Evolutionary conservation across 2,888 invertebrate genomes (phyloP).

Genomic region (Heliconius sara): DNA sequence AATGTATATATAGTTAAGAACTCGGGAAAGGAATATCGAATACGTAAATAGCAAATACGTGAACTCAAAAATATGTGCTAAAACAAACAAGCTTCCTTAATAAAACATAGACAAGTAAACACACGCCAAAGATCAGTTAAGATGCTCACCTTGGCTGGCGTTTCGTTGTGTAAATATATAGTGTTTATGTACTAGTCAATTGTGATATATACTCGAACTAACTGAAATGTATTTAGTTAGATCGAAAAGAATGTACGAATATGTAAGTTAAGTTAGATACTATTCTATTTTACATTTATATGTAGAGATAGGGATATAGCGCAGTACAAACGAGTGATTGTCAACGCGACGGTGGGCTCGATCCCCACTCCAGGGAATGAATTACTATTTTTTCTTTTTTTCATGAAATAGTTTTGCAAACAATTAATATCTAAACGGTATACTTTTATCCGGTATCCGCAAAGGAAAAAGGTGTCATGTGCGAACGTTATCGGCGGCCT

Average conservation of each 20-base stretch:
- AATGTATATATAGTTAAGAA: neutral
- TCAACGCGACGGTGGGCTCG: too few species aligned
- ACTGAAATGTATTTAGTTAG: neutral
- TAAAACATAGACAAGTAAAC: slow-evolving; percentile 14
- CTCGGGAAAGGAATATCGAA: too few species aligned
- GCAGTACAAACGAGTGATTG: too few species aligned
- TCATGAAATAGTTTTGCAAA: neutral
- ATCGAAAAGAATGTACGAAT: too few species aligned
- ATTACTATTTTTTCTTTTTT: too few species aligned
- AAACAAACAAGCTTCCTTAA: slow-evolving; percentile 20
- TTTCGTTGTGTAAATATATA: slow-evolving; percentile 34
- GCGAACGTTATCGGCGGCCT: neutral
- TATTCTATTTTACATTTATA: too few species aligned
- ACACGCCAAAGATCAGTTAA: slow-evolving; percentile 26
- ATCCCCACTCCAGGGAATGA: too few species aligned
- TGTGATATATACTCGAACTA: slow-evolving; percentile 16
- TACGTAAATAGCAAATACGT: neutral
- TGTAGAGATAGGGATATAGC: too few species aligned
- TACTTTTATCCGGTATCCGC: neutral
- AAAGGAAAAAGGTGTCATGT: neutral
- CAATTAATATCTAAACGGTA: neutral
- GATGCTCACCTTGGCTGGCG: slow-evolving; percentile 43
- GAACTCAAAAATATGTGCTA: neutral
- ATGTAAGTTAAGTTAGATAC: too few species aligned
- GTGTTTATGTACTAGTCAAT: slow-evolving; percentile 33